These are phyloP conservation scores for Eptatretus burgeri DNA, from an alignment of 2,113 vertebrate genomes.

Conservation along the genomic window DNA sequence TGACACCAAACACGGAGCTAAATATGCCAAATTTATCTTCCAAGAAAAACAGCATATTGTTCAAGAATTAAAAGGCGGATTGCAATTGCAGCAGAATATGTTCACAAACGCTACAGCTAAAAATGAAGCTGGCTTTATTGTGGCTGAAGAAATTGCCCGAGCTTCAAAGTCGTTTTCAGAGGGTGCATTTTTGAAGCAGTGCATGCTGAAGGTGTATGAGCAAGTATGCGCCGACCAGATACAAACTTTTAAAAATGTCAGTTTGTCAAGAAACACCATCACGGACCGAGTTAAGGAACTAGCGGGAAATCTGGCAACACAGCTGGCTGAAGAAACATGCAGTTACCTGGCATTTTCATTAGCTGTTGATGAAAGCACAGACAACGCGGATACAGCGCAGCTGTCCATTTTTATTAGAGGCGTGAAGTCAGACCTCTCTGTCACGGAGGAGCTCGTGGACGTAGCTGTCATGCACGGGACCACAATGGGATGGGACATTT, in stretches of 20 bases:
- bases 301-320: too few relatives aligned
- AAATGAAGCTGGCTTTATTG: slow-evolving; percentile 14
- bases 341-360: too few relatives aligned
- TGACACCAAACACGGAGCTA: too few relatives aligned
- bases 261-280: slow-evolving; percentile 16
- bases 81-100: slow-evolving; percentile 10
- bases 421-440: slow-evolving; percentile 10
- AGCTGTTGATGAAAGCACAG: too few relatives aligned
- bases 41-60: slow-evolving; percentile 13
- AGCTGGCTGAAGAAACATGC: too few relatives aligned
- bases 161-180: slow-evolving; percentile 11
- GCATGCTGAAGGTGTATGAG: slow-evolving; percentile 14
- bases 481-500: slow-evolving; percentile 7
- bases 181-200: too few relatives aligned
- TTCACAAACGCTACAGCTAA: slow-evolving; percentile 12
- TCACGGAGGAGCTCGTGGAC: slow-evolving; percentile 11
- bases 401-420: too few relatives aligned
- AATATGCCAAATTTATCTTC: slow-evolving; percentile 11
- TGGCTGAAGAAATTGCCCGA: slow-evolving; percentile 13
- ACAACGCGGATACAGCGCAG: too few relatives aligned
- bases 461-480: slow-evolving; percentile 11
- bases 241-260: slow-evolving; percentile 14
- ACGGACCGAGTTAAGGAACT: too few relatives aligned
- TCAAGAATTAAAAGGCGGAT: slow-evolving; percentile 14
- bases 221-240: slow-evolving; percentile 14